A percentile compares a stretch with the other conserved stretches of the same genome.
These are phyloP conservation scores for Petromus typicus DNA, from an alignment of 2,113 vertebrate species.

Conservation along the genomic window DNA sequence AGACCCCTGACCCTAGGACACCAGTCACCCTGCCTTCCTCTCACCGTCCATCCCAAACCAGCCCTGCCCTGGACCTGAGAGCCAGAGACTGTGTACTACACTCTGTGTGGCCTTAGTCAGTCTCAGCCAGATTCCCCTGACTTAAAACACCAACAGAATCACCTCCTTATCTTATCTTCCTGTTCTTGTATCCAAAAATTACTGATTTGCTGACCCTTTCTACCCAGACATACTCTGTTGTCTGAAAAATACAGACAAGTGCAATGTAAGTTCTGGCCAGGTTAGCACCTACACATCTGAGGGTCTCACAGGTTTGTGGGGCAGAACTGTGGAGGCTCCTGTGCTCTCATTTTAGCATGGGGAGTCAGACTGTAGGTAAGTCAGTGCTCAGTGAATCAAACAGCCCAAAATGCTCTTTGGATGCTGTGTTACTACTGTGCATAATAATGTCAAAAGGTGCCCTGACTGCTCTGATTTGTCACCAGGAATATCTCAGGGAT, in stretches of 20 bases:
- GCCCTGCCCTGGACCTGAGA: not conserved
- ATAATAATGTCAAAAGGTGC: not conserved
- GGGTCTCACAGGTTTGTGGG: not conserved
- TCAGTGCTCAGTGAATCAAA: not conserved
- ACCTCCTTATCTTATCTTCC: not conserved
- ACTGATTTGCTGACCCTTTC: not conserved
- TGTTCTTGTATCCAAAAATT: not conserved
- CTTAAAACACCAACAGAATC: not conserved
- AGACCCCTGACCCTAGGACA: not conserved
- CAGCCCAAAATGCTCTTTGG: not conserved
- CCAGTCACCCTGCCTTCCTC: not conserved
- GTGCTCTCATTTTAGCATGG: not conserved
- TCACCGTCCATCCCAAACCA: too few species aligned
- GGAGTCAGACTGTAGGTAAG: not conserved
- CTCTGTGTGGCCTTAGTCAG: not conserved
- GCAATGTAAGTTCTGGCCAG: not conserved
- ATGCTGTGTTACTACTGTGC: not conserved
- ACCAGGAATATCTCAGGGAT: not conserved
- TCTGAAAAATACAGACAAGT: slow-evolving; percentile 4
- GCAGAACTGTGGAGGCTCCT: not conserved
- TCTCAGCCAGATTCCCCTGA: not conserved
- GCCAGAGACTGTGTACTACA: not conserved
- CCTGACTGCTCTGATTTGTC: not conserved
- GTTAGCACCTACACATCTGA: not conserved
- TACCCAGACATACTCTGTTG: not conserved